Evolutionary conservation across 2,113 vertebrate genomes (phyloP).

Genomic region (Murina feae): DNA sequence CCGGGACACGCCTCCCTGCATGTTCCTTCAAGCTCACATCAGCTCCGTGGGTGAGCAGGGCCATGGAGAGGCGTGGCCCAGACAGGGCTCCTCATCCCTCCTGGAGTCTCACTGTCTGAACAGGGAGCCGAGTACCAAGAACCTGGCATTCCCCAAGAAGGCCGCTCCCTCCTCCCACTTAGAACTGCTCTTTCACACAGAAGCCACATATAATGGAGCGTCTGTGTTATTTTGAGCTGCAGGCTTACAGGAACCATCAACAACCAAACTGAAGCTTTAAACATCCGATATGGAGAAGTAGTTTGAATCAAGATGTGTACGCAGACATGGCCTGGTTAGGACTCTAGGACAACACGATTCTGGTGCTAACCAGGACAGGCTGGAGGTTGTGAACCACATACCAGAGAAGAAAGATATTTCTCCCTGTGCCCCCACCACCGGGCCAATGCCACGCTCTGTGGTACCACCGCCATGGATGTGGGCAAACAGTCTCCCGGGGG

Average conservation of each 20-base stretch:
- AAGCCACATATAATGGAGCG: rapidly evolving
- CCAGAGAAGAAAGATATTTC: too few species aligned
- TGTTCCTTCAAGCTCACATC: rapidly evolving
- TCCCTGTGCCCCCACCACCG: rapidly evolving
- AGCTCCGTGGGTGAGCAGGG: rapidly evolving
- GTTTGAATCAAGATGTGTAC: background rate
- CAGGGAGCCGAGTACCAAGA: rapidly evolving
- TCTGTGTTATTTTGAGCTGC: rapidly evolving
- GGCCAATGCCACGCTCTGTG: background rate
- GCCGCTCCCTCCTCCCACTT: background rate
- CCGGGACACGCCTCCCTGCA: rapidly evolving
- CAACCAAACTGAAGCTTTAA: rapidly evolving
- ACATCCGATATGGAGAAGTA: background rate
- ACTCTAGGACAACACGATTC: background rate
- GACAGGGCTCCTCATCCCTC: rapidly evolving
- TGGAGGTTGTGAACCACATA: rapidly evolving
- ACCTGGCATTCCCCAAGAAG: background rate
- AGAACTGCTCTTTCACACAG: rapidly evolving
- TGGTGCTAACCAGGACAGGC: background rate
- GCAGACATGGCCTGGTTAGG: rapidly evolving
- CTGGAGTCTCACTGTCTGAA: rapidly evolving
- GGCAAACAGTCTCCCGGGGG: background rate
- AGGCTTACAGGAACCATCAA: rapidly evolving
- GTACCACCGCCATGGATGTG: rapidly evolving
- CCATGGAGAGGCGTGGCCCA: rapidly evolving